Conservation (phyloP, 2,888 invertebrate genomes). For the Plagodis dolabraria region DNA sequence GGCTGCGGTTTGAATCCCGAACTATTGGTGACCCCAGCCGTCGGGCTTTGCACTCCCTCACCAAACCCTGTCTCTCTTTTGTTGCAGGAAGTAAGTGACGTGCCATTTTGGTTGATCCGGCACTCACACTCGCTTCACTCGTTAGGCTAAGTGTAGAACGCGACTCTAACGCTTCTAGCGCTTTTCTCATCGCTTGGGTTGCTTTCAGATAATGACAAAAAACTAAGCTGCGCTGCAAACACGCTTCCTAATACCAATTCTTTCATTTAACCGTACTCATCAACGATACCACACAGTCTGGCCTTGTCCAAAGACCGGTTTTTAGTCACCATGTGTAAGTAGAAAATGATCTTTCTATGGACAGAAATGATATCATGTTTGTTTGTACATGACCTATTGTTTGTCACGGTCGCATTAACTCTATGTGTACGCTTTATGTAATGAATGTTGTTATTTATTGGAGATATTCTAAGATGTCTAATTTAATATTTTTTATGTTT, state of each 20-base stretch:
- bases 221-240: constrained; percentile 57
- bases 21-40: constrained; percentile 56
- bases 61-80: constrained; percentile 79
- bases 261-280: constrained; percentile 52
- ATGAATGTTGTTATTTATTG: constrained; percentile 41
- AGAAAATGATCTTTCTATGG: constrained; percentile 55
- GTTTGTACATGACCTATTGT: constrained; percentile 31
- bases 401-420: constrained; percentile 54
- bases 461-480: constrained; percentile 51
- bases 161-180: constrained; percentile 74
- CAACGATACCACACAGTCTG: constrained; percentile 37
- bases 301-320: constrained; percentile 53
- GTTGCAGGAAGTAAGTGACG: constrained; percentile 86
- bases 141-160: constrained; percentile 75
- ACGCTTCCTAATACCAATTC: constrained; percentile 58
- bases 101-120: constrained; percentile 80
- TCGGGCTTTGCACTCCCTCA: constrained; percentile 79
- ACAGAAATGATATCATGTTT: constrained; percentile 42
- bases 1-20: constrained; percentile 62
- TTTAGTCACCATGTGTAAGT: constrained; percentile 49
- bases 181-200: constrained; percentile 68
- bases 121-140: constrained; percentile 77
- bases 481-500: constrained; percentile 68
- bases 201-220: constrained; percentile 65
- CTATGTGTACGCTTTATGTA: constrained; percentile 51